Evolutionary conservation across 2,797 vertebrate genomes (phyloP).

Genomic region (Dromococcyx pavoninus): DNA sequence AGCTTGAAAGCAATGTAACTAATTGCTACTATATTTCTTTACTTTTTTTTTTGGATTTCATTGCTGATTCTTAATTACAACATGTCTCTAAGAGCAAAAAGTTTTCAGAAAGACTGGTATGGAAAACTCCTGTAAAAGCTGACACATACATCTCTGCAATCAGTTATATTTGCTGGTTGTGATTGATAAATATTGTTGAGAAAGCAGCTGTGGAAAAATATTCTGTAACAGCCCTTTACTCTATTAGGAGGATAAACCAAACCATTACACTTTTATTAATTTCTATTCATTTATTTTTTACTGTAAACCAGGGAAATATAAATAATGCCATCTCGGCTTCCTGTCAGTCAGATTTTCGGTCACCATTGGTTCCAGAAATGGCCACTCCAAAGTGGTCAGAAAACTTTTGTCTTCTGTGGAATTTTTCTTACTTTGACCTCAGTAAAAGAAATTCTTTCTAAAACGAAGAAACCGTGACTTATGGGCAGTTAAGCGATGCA

Average conservation of each 20-base stretch:
- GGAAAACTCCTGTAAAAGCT: background rate
- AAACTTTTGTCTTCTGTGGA: background rate
- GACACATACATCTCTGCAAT: background rate
- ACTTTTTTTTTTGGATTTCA: slow-evolving; percentile 29
- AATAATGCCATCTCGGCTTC: background rate
- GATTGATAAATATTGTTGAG: background rate
- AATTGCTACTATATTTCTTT: slow-evolving; percentile 48
- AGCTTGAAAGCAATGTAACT: slow-evolving; percentile 3
- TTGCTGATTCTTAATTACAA: slow-evolving; percentile 29
- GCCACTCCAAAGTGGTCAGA: background rate
- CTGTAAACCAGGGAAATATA: background rate
- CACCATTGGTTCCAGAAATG: background rate
- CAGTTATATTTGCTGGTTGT: background rate
- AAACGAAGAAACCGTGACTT: background rate
- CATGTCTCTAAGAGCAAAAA: background rate
- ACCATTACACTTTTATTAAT: background rate
- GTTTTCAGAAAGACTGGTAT: background rate
- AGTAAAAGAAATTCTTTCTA: background rate
- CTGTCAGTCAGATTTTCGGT: background rate
- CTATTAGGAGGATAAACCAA: background rate
- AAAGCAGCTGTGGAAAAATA: background rate
- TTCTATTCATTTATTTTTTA: background rate
- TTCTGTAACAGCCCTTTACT: background rate
- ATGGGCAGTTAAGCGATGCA: background rate
- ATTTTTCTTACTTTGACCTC: background rate